Evolutionary conservation across 2,888 invertebrate genomes (phyloP).

Genomic region (Campoletis raptor): DNA sequence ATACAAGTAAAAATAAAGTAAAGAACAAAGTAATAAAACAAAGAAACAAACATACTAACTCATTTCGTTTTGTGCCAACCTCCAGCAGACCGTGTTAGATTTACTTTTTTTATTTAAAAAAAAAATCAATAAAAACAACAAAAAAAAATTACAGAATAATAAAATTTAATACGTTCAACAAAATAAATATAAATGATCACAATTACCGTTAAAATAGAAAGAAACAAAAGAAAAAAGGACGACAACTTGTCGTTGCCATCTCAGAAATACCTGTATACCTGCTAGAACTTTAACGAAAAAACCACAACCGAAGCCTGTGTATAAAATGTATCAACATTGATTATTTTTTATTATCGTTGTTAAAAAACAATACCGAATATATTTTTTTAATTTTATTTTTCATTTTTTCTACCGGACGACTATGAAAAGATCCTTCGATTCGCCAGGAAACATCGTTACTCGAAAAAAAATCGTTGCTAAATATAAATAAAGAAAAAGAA

Average conservation of each 20-base stretch:
- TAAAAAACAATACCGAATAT: neutral
- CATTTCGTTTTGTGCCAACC: slow-evolving; percentile 83
- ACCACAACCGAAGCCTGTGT: slow-evolving; percentile 16
- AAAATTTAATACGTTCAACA: neutral
- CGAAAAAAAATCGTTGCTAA: neutral
- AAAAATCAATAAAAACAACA: slow-evolving; percentile 42
- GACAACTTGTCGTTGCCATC: slow-evolving; percentile 57
- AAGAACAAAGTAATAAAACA: neutral
- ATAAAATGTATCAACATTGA: slow-evolving; percentile 23
- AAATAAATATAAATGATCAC: slow-evolving; percentile 61
- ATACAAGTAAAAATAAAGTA: slow-evolving; percentile 31
- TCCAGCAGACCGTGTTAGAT: slow-evolving; percentile 78
- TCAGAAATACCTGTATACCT: slow-evolving; percentile 47
- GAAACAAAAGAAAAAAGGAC: neutral
- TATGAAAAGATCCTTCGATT: slow-evolving; percentile 36
- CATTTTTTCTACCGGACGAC: slow-evolving; percentile 36
- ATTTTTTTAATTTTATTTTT: slow-evolving; percentile 17
- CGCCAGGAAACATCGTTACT: slow-evolving; percentile 33
- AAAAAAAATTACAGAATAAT: slow-evolving; percentile 39
- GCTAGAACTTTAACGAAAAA: slow-evolving; percentile 44
- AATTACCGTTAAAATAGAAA: slow-evolving; percentile 43
- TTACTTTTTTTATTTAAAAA: slow-evolving; percentile 70
- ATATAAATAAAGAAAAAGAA: neutral
- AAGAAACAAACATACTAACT: slow-evolving; percentile 70
- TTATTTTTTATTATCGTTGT: slow-evolving; percentile 32